Evolutionary conservation across 1,140 invertebrate genomes (phyloP).

Genomic region (Andricus grossulariae): DNA sequence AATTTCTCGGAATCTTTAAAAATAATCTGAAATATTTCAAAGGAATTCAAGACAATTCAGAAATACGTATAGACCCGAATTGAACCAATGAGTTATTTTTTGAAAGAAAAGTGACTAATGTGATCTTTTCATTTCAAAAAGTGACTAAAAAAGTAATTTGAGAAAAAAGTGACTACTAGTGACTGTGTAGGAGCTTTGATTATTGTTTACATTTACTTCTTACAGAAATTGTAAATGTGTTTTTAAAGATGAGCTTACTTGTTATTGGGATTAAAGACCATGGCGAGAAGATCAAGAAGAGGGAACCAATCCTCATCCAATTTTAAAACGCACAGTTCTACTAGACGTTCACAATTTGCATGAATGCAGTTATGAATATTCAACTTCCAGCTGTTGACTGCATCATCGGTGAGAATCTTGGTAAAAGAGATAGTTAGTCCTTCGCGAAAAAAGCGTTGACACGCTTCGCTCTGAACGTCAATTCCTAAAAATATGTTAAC

Average conservation of each 20-base stretch:
- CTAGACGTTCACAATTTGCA: conserved; percentile 92
- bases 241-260: conserved; percentile 80
- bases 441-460: conserved; percentile 96
- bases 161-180: too few relatives aligned
- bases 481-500: conserved; percentile 78
- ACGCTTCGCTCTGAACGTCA: conserved; percentile 92
- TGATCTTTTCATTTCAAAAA: too few relatives aligned
- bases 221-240: background rate
- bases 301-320: conserved; percentile 95
- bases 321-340: conserved; percentile 94
- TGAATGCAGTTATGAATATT: conserved; percentile 98
- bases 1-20: too few relatives aligned
- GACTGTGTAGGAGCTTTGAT: too few relatives aligned
- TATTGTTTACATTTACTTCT: too few relatives aligned
- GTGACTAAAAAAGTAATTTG: too few relatives aligned
- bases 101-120: too few relatives aligned
- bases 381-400: conserved; percentile 97
- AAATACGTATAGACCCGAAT: too few relatives aligned
- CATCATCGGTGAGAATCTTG: conserved; percentile 98
- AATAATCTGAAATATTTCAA: too few relatives aligned
- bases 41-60: too few relatives aligned
- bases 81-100: too few relatives aligned
- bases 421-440: conserved; percentile 96
- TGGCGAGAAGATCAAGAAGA: conserved; percentile 92
- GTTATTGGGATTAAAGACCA: conserved; percentile 95